These are phyloP conservation scores for Caenorhabditis imperialis DNA, from an alignment of 2,888 invertebrate species.

Conservation along the genomic window DNA sequence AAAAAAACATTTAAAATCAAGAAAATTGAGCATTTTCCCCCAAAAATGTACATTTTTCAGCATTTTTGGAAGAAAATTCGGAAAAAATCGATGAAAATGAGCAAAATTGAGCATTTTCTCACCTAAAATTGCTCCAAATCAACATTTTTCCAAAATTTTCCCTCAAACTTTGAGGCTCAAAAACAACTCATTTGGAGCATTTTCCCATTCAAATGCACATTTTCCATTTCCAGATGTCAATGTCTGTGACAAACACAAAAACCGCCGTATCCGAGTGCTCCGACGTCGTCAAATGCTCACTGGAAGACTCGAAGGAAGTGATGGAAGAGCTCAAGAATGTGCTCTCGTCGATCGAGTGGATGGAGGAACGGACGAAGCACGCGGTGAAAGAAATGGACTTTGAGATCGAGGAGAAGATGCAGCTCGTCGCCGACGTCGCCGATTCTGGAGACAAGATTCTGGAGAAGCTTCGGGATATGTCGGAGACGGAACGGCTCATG, in stretches of 20 bases:
- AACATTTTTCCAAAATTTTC: no score
- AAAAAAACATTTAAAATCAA: no score
- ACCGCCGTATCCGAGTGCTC: slow-evolving; percentile 21
- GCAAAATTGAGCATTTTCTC: no score
- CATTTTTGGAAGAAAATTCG: no score
- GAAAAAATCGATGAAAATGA: no score
- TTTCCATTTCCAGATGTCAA: slow-evolving; percentile 1
- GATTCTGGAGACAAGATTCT: slow-evolving; percentile 26
- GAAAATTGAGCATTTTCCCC: no score
- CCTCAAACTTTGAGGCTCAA: no score
- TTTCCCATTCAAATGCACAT: no score
- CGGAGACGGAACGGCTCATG: slow-evolving; percentile 44
- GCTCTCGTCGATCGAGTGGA: slow-evolving; percentile 16
- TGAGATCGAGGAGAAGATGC: slow-evolving; percentile 40
- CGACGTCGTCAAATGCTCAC: slow-evolving; percentile 25
- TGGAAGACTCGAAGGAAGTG: slow-evolving; percentile 41
- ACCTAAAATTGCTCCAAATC: no score
- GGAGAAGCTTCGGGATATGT: slow-evolving; percentile 25
- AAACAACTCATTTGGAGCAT: no score
- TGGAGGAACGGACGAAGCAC: slow-evolving; percentile 21
- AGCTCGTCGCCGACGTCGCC: slow-evolving; percentile 17
- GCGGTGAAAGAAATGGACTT: slow-evolving; percentile 50
- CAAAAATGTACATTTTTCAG: no score
- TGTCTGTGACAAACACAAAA: slow-evolving; percentile 35
- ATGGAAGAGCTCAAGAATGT: slow-evolving; percentile 30